phyloP scores from a whole-genome alignment of 2,797 vertebrate species.

The Microchirus variegatus region DNA sequence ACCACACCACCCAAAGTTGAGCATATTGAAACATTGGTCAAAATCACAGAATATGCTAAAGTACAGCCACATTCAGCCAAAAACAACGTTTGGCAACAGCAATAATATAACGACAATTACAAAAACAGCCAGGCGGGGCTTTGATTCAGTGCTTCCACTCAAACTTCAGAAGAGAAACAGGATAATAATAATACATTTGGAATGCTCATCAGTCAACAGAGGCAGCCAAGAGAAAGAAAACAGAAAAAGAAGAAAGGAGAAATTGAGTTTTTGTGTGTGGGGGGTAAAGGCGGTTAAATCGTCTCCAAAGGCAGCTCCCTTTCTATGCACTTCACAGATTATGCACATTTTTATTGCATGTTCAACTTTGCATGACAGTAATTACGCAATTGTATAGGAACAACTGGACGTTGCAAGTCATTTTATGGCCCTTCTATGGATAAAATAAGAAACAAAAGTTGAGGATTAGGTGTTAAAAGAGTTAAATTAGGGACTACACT shows the following conservation, averaged over 20 bases:
- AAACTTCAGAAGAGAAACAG: constrained; percentile 39
- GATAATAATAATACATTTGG: too few species aligned
- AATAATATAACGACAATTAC: constrained; percentile 20
- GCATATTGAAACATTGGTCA: constrained; percentile 36
- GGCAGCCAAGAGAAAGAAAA: constrained; percentile 59
- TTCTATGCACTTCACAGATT: neutral
- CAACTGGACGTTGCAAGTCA: too few species aligned
- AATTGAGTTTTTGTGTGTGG: neutral
- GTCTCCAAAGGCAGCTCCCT: constrained; percentile 48
- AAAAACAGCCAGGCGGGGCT: constrained; percentile 26
- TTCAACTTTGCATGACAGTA: constrained; percentile 42
- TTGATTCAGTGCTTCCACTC: constrained; percentile 37
- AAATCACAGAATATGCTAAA: constrained; percentile 52
- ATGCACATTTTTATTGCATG: constrained; percentile 13
- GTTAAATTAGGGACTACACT: constrained; percentile 30
- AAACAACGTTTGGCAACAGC: constrained; percentile 47
- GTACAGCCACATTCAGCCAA: constrained; percentile 65
- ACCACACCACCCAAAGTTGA: too few species aligned
- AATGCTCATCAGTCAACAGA: constrained; percentile 61
- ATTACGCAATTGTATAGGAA: too few species aligned
- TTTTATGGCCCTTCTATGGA: too few species aligned
- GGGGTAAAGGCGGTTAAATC: constrained; percentile 18
- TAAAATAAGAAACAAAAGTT: too few species aligned
- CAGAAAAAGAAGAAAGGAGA: neutral
- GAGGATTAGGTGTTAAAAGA: too few species aligned